A percentile compares a stretch with the other conserved stretches of the same genome.
Conservation (phyloP, 1,140 invertebrate genomes). For the Drosophila takahashii region DNA sequence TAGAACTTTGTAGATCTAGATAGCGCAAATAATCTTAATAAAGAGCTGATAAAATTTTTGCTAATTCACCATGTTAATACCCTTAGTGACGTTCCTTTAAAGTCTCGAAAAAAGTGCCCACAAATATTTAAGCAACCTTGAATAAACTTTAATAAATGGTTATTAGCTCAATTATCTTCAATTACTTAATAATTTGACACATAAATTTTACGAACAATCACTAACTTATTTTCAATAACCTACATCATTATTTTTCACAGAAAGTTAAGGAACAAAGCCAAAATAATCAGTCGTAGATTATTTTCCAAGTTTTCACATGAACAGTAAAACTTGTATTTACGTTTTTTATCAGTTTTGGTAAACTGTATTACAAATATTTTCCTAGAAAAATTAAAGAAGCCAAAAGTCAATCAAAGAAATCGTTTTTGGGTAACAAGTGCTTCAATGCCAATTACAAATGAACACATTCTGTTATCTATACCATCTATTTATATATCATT, state of each 20-base stretch:
- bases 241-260: background rate
- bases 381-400: background rate
- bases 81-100: too few species aligned
- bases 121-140: background rate
- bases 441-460: constrained; percentile 22
- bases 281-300: background rate
- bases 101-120: background rate
- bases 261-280: background rate
- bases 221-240: background rate
- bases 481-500: constrained; percentile 13
- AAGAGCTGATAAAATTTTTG: background rate
- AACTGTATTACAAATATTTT: constrained; percentile 1
- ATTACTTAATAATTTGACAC: too few species aligned
- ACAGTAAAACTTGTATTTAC: constrained; percentile 8
- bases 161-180: too few species aligned
- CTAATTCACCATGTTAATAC: constrained; percentile 1
- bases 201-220: too few species aligned
- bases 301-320: background rate
- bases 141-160: background rate
- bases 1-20: background rate
- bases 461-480: constrained; percentile 6
- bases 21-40: background rate
- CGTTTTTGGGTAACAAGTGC: constrained; percentile 29
- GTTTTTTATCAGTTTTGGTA: constrained; percentile 5
- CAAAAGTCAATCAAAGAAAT: constrained; percentile 14